Evolutionary conservation across 2,888 invertebrate species (phyloP).

Genomic region (Selenia dentaria): DNA sequence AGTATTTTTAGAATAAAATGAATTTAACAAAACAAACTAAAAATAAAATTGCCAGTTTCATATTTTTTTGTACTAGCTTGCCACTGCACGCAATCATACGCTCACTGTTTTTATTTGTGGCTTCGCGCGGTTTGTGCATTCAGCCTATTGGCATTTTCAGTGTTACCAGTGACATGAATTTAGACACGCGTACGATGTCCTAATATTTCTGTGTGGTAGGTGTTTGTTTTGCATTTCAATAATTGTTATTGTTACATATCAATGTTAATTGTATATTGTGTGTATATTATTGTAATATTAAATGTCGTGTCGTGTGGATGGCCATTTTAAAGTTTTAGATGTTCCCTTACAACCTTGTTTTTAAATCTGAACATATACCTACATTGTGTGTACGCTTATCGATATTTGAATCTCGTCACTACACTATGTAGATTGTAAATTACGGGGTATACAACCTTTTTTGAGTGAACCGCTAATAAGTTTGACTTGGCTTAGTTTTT

Average conservation of each 20-base stretch:
- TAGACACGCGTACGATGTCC: too few relatives aligned
- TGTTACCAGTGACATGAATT: too few relatives aligned
- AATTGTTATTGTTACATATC: slow-evolving; percentile 72
- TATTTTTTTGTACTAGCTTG: too few relatives aligned
- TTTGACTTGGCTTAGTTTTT: slow-evolving; percentile 63
- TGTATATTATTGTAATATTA: slow-evolving; percentile 44
- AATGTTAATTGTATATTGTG: slow-evolving; percentile 56
- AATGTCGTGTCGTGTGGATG: slow-evolving; percentile 79
- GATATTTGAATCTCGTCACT: slow-evolving; percentile 46
- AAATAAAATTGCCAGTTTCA: too few relatives aligned
- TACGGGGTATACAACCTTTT: slow-evolving; percentile 16
- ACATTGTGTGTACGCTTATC: slow-evolving; percentile 32
- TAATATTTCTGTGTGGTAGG: slow-evolving; percentile 36
- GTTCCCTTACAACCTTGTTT: slow-evolving; percentile 32
- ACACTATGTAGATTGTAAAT: slow-evolving; percentile 31
- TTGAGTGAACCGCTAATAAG: slow-evolving; percentile 32
- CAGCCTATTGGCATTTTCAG: not conserved
- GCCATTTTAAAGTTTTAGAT: slow-evolving; percentile 42
- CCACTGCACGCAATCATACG: too few relatives aligned
- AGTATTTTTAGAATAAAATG: too few relatives aligned
- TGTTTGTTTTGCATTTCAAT: slow-evolving; percentile 43
- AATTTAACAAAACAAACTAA: too few relatives aligned
- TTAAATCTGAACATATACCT: slow-evolving; percentile 15
- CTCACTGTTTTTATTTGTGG: not conserved
- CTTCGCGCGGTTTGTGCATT: not conserved